Base-by-base conservation (phyloP, 2,113 vertebrate species). In the Ranitomeya variabilis region DNA sequence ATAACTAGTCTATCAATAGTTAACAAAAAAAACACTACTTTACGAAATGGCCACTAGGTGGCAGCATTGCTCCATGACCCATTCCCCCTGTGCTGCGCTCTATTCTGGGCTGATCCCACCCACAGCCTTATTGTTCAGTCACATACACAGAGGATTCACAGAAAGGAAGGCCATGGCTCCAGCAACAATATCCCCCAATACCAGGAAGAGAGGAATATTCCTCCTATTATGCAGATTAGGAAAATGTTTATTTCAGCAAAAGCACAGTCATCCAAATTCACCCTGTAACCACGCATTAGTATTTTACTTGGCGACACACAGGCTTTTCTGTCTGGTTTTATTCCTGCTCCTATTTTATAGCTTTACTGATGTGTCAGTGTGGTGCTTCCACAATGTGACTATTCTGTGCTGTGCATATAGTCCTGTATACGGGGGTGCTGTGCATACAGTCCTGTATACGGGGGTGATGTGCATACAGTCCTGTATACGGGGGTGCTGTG, bases 41-140 rank as follows among this genome's bases (percentile, higher is more conserved):
- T 26, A 4, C 12, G 12, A 55, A 76, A 21, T 51, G 77, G 10
- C 90, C 92, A 91, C 81, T 66, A 92, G 92, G 78, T 92, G 91
- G 91, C 92, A 93, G 88, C 85, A 78, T 90, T 88, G 37, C 87
- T 83, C 89, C 87, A 88, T 14, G 5, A 67, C 51, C 78, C 2
- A 82, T 59, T 0, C 0, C 83, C 16, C 5, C 26, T 16, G 80
- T 66, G 62, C 66, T 31, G 73, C 18, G 76, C 83, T 55, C 19
- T 67, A 81, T 90, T 80, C 13, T 83, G 16, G 87, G 91, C 90
- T 86, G 26, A 52, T 26, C 67, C 79, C 67, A 83, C 31, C 78
- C 87, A 51, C 57, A 52, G 87, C 78, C 59, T 82, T 74, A 74
- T 83, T 83, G 79, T 88, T 88, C 67, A 73, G 51, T 73, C 78